A percentile compares a stretch with the other conserved stretches of the same genome.
Evolutionary conservation across 2,888 invertebrate species (phyloP).

Genomic region (Catocala fraxini): DNA sequence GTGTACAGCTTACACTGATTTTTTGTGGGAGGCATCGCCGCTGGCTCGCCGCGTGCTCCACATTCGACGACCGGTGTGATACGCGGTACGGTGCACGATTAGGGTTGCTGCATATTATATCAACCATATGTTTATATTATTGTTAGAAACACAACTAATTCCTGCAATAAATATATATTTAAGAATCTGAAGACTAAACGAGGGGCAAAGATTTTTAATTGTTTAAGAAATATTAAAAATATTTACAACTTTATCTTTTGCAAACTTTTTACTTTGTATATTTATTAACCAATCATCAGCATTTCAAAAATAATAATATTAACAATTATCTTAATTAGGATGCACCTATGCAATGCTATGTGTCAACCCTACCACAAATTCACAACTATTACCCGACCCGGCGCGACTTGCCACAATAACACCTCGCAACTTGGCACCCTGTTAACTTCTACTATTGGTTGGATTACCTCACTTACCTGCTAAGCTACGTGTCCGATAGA

Average conservation of each 20-base stretch:
- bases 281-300: no score
- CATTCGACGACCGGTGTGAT: conserved; percentile 85
- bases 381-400: conserved; percentile 68
- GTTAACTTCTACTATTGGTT: conserved; percentile 66
- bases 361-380: conserved; percentile 56
- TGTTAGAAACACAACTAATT: no score
- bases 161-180: no score
- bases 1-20: conserved; percentile 86
- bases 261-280: no score
- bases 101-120: conserved; percentile 51
- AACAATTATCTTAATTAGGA: background rate
- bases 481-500: conserved; percentile 72
- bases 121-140: background rate
- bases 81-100: conserved; percentile 68
- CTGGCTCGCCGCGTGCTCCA: conserved; percentile 78
- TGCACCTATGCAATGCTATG: background rate
- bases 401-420: conserved; percentile 58
- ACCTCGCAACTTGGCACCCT: conserved; percentile 56
- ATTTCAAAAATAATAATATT: no score
- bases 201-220: no score
- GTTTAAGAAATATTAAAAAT: no score
- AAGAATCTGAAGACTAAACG: no score
- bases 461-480: conserved; percentile 75
- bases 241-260: no score
- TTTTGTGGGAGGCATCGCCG: conserved; percentile 85